Conservation (phyloP, 2,888 invertebrate genomes). For the Macaria notata region DNA sequence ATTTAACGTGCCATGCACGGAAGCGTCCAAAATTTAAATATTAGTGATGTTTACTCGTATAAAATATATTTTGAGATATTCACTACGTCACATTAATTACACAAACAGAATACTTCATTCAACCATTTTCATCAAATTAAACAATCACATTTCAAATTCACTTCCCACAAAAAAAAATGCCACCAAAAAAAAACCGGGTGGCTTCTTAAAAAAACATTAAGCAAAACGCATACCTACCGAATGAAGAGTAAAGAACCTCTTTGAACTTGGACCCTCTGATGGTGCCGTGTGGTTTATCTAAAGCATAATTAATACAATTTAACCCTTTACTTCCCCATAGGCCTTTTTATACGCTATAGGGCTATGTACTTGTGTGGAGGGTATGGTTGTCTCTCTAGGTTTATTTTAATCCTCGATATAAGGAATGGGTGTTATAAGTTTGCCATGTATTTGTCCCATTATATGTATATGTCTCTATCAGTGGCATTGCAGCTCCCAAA, state of each 20-base stretch:
- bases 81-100: no score
- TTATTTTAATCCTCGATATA: no score
- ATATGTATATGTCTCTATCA: neutral
- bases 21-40: no score
- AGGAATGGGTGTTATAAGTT: no score
- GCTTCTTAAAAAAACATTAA: slow-evolving; percentile 10
- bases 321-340: slow-evolving; percentile 28
- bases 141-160: no score
- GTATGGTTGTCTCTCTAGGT: slow-evolving; percentile 3
- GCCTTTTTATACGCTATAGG: slow-evolving; percentile 26
- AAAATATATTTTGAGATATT: no score
- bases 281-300: slow-evolving; percentile 24
- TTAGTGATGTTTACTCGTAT: no score
- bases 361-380: slow-evolving; percentile 18
- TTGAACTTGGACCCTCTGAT: slow-evolving; percentile 15
- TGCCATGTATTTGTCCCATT: neutral
- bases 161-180: no score
- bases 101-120: no score
- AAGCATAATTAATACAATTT: slow-evolving; percentile 27
- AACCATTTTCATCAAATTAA: no score
- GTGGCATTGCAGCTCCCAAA: neutral
- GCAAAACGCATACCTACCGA: slow-evolving; percentile 6
- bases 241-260: slow-evolving; percentile 18
- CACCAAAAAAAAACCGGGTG: neutral
- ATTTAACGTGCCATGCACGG: no score